Conservation (phyloP, 2,888 invertebrate species). For the Andrena marginata region DNA sequence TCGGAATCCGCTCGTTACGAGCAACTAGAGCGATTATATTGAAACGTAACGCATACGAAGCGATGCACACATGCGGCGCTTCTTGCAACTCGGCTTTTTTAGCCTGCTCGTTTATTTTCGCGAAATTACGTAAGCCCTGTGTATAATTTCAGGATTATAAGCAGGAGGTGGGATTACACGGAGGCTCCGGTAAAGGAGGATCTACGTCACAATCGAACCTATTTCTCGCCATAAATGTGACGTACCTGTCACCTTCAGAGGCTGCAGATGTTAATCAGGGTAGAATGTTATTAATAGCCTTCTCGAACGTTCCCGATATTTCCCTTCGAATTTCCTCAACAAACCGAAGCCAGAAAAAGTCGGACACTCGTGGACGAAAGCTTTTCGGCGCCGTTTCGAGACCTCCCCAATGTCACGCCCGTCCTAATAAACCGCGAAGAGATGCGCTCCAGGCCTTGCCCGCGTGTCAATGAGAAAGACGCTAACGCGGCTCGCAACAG, state of each 20-base stretch:
- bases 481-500: slow-evolving; percentile 22
- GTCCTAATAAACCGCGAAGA: neutral
- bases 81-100: neutral
- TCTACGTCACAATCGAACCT: neutral
- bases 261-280: neutral
- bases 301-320: no score
- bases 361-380: neutral
- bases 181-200: no score
- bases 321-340: no score
- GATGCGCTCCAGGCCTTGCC: slow-evolving; percentile 14
- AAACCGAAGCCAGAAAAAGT: no score
- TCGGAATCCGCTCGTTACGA: slow-evolving; percentile 44
- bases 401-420: no score
- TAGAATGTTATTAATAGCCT: neutral
- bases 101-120: neutral
- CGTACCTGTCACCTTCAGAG: neutral
- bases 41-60: neutral
- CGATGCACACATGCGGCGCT: neutral
- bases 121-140: neutral
- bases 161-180: no score
- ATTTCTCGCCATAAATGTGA: neutral
- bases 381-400: neutral
- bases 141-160: no score
- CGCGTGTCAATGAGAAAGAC: neutral
- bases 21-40: slow-evolving; percentile 36